Evolutionary conservation across 2,113 vertebrate species (phyloP).

Genomic region (Daubentonia madagascariensis): DNA sequence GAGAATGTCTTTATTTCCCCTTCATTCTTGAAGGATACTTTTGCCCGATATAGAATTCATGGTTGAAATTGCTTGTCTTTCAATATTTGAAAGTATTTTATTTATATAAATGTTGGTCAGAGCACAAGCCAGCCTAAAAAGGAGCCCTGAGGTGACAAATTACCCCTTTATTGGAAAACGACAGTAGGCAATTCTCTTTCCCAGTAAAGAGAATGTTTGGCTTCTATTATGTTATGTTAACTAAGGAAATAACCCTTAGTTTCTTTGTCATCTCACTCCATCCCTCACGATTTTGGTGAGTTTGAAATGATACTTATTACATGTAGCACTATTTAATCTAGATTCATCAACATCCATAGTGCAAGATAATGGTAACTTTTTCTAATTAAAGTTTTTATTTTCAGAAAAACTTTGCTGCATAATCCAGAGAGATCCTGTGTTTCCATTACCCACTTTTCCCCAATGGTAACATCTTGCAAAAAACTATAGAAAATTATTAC

Average conservation of each 20-base stretch:
- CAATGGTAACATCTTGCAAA: constrained; percentile 1
- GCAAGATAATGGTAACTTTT: not conserved
- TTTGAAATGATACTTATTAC: not conserved
- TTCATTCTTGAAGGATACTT: not conserved
- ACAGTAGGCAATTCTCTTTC: not conserved
- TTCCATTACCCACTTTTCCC: not conserved
- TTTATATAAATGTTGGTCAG: not conserved
- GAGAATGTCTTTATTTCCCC: not conserved
- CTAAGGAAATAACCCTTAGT: too few relatives aligned
- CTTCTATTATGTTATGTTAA: too few relatives aligned
- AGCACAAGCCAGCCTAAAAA: not conserved
- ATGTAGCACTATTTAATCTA: not conserved
- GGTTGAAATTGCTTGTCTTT: not conserved
- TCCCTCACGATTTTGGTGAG: not conserved
- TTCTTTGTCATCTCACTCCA: not conserved
- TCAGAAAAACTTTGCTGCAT: not conserved
- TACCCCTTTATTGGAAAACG: not conserved
- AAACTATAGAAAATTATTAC: not conserved
- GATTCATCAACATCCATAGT: not conserved
- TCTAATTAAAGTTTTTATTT: constrained; percentile 26
- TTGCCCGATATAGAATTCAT: not conserved
- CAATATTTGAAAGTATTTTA: constrained; percentile 24
- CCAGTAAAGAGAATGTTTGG: too few relatives aligned
- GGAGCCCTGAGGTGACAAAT: not conserved
- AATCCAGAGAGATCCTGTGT: not conserved